Percentiles rank a stretch among this genome's conserved stretches.
Conservation (phyloP, 2,113 vertebrate genomes). For the Callorhinus ursinus region DNA sequence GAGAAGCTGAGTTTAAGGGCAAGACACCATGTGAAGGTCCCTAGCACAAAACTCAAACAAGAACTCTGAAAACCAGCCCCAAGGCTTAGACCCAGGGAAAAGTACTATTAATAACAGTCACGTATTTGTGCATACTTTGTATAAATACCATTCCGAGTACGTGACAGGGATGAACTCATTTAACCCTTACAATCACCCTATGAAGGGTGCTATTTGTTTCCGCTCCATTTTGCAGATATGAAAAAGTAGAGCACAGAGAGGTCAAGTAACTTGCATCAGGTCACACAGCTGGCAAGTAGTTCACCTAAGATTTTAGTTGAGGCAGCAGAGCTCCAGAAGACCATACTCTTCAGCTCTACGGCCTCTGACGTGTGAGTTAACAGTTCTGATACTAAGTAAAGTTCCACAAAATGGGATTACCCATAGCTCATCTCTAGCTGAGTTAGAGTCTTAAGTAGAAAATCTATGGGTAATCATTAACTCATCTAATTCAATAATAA, state of each 20-base stretch:
- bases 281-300: not conserved
- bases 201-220: not conserved
- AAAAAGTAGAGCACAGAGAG: constrained; percentile 51
- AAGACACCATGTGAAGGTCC: not conserved
- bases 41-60: not conserved
- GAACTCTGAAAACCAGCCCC: not conserved
- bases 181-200: not conserved
- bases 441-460: not conserved
- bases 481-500: not conserved
- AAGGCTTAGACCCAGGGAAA: not conserved
- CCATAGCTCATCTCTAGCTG: not conserved
- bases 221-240: not conserved
- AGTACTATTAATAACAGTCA: not conserved
- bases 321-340: not conserved
- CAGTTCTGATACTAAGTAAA: not conserved
- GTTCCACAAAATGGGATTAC: not conserved
- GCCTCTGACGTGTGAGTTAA: not conserved
- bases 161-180: not conserved
- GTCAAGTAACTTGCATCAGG: not conserved
- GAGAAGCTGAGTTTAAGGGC: not conserved
- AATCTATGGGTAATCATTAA: not conserved
- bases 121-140: not conserved
- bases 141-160: not conserved
- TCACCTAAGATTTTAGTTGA: not conserved
- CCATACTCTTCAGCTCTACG: not conserved